phyloP scores from a whole-genome alignment of 2,888 invertebrate species.

The Arenicola marina region DNA sequence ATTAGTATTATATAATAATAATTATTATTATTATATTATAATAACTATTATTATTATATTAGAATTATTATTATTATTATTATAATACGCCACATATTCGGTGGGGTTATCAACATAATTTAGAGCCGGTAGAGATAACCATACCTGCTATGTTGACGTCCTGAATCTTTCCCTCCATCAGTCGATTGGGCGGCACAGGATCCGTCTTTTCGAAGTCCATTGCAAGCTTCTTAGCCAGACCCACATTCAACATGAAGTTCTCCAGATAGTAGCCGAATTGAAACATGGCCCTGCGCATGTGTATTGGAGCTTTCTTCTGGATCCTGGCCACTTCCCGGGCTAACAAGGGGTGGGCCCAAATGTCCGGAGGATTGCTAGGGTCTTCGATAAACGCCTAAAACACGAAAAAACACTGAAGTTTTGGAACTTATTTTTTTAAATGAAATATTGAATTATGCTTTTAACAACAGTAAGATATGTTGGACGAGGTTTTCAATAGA shows the following conservation, averaged over 20 bases:
- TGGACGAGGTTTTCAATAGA: too few relatives aligned
- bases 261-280: slow-evolving; percentile 47
- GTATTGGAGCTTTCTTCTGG: slow-evolving; percentile 23
- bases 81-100: too few relatives aligned
- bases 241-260: slow-evolving; percentile 37
- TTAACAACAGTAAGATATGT: too few relatives aligned
- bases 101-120: too few relatives aligned
- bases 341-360: slow-evolving; percentile 46
- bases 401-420: too few relatives aligned
- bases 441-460: too few relatives aligned
- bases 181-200: slow-evolving; percentile 37
- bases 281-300: slow-evolving; percentile 38
- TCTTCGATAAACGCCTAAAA: slow-evolving; percentile 42
- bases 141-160: slow-evolving; percentile 42
- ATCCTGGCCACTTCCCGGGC: slow-evolving; percentile 28
- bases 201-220: slow-evolving; percentile 24
- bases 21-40: too few relatives aligned
- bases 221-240: slow-evolving; percentile 31
- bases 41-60: too few relatives aligned
- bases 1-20: too few relatives aligned
- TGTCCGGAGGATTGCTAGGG: slow-evolving; percentile 33
- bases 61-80: too few relatives aligned
- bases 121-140: too few relatives aligned
- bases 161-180: slow-evolving; percentile 30
- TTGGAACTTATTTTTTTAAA: too few relatives aligned